Base-by-base conservation (phyloP, 2,888 invertebrate species). In the Archips xylosteana region DNA sequence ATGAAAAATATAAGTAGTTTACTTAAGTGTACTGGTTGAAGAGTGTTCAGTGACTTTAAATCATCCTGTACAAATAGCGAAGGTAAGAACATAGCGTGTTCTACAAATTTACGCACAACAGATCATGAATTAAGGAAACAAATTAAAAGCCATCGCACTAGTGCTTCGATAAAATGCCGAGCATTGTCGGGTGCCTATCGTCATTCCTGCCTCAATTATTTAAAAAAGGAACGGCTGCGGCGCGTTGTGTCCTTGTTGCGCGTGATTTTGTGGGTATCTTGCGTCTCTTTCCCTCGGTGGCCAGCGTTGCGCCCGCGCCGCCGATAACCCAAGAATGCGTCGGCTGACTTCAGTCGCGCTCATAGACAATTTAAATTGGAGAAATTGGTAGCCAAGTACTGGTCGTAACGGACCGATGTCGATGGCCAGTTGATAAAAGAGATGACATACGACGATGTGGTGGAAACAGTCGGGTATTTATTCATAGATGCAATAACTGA, bases 331-430 rank as follows among this genome's bases (percentile, higher is more conserved):
- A 82, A 92, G 93, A 94, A 94, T 94, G 93, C 82, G 92, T 89
- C 94, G 94, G 92, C 92, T 90, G 89, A 92, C 92, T 93, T 93
- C 92, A 94, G 90, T 89, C 90, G 91, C 85, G 85, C 87, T 92
- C 93, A 93, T 94, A 94, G 94, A 93, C 90, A 89, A 92, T 92
- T 93, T 92, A 92, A 93, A 93, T 92, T 91, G 88, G 89, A 92
- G 92, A 92, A 92, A 94, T 94, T 93, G 90, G 91, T 90, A 89
- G 88, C 83, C 81, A 80, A 83, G 88, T 87, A 85, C 87, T 86
- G 83, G 85, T 87, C 85, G 83, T 87, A 90, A 89, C 85, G 85
- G 87, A 84, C 84, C 83, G 87, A 62, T 66, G 72, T 74, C 73
- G 74, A 75, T 76, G 68, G 34, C 23, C 61, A 59, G 62, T 36